Evolutionary conservation across 2,888 invertebrate genomes (phyloP), one percentile per base, ranked within the genome.

Genomic region (Encarsia formosa): DNA sequence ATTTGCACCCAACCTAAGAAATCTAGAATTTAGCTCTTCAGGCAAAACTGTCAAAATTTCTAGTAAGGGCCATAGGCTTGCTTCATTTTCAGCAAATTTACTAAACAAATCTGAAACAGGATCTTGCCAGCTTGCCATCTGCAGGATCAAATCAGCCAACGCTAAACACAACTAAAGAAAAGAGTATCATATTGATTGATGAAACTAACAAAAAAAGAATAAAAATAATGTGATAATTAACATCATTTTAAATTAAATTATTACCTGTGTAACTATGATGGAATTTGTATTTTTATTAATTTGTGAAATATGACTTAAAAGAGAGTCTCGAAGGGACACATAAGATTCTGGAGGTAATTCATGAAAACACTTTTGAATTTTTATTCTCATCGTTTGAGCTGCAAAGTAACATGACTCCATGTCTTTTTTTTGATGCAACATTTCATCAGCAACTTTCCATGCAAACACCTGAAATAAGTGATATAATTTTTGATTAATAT

Each of bases 381-480:
- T 98, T 22, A 91, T 89, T 64, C 97, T 82, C 88, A 99, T 92
- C 2, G 98, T 99, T 75, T 98, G 98, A 11, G 98, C 96, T 41
- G 96, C 98, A 78, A 99, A 98, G 71, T 96, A 97, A 75, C 95
- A 94, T 4, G 94, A 92, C 66, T 95, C 88, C 57, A 92, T 76
- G 74, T 94, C 91, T 59, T 86, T 82, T 69, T 94, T 92, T 64
- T 90, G 84, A 61, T 89, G 89, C 47, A 99, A 78, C 60, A 99
- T 81, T 73, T 95, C 91, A 73, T 99, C 97, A 8, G 97, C 90
- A 63, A 97, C 84, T 70, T 91, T 91, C 99, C 99, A 99, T 15
- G 98, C 95, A 74, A 86, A 91, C 49, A 97, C 88, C 97, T 98
- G 76, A 45, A 77, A 76, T 59, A 54, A 29, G 26, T n/a, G n/a